Percentiles rank a stretch among this genome's conserved stretches.
Evolutionary conservation across 2,113 vertebrate genomes (phyloP).

Genomic region (Bos taurus): DNA sequence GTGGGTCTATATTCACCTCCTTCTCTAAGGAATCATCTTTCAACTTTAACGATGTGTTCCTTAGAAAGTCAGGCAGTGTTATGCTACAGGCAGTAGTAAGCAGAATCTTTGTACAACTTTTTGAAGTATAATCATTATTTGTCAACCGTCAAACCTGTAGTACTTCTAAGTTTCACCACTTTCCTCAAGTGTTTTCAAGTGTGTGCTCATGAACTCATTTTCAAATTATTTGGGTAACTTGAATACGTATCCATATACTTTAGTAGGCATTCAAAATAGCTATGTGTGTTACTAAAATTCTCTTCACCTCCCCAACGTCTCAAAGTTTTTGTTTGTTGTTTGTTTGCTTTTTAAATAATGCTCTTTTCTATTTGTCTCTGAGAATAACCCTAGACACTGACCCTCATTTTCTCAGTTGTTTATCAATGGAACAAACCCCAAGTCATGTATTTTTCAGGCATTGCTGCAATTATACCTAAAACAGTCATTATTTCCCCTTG

Average conservation of each 20-base stretch:
- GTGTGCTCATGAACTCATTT: neutral
- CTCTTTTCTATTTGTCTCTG: neutral
- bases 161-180: neutral
- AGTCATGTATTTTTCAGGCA: neutral
- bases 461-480: neutral
- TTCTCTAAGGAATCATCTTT: conserved; percentile 32
- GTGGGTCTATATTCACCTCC: neutral
- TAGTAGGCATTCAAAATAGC: neutral
- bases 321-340: neutral
- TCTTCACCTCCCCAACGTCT: neutral
- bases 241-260: neutral
- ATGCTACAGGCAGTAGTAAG: neutral
- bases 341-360: neutral
- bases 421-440: neutral
- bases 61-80: neutral
- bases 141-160: neutral
- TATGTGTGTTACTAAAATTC: neutral
- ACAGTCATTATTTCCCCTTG: neutral
- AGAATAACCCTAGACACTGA: neutral
- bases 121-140: neutral
- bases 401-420: neutral
- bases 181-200: neutral
- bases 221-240: neutral
- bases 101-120: neutral
- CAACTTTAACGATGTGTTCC: conserved; percentile 9